Base-by-base conservation (phyloP, 2,797 vertebrate genomes). In the Aldrovandia affinis region DNA sequence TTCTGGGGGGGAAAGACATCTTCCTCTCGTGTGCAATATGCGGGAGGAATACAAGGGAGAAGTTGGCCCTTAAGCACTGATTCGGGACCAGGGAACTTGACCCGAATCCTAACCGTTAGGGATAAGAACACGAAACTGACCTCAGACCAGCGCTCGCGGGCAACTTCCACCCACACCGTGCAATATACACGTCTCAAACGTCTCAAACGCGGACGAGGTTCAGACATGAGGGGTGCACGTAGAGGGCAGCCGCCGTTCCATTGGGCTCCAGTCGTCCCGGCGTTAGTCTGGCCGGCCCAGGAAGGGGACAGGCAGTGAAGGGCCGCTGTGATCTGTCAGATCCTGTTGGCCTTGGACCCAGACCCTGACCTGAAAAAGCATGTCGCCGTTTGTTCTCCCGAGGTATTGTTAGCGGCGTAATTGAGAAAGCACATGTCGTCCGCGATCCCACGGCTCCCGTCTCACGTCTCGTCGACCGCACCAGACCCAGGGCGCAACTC, bases 321-420 rank as follows among this genome's bases (percentile, higher is more conserved):
- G 36, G 9, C 55, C 39, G 39, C 6, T 81, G 81, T 85, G 84
- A 78, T 61, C 83, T 83, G 77, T 70, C 55, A 87, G 85, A 89
- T 89, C 85, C 89, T 89, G 89, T 89, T 90, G 87, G 87, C 63
- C 55, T 89, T 87, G 85, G 87, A 86, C 50, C n/a, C 61, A 81
- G 70, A 33, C 77, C 80, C 61, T 63, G 68, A 83, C 87, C 85
- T 55, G 54, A 83, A 68, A 1, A 84, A 57, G 73, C 78, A 42
- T 18, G 39, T 39, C 50, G 36, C 14, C 9, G 54, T 57, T 70
- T 85, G 44, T 82, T 79, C 83, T 52, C 83, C n/a, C 83, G 81
- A 84, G 84, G 81, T 86, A 86, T 81, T 68, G 78, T 81, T 86
- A 80, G 73, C 78, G 85, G n/a, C 39, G 81, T 78, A 85, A 89